Conservation (phyloP, 35 echinoderm and acorn worm species). For the Acanthaster planci region DNA sequence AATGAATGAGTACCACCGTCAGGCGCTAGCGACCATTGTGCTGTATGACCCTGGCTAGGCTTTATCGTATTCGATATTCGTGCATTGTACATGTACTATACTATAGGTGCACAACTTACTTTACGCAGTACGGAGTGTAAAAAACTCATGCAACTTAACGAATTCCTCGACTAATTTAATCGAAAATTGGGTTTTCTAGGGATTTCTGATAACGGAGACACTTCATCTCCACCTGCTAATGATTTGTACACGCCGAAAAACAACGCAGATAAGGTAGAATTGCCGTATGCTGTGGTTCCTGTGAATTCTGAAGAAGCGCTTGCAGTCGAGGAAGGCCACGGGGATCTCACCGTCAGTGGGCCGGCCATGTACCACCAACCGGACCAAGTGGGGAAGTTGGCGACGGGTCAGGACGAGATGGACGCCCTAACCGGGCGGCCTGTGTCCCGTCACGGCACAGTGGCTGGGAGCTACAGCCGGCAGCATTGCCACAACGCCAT, state of each 20-base stretch:
- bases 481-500: constrained; percentile 53
- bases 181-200: no score
- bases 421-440: constrained; percentile 4
- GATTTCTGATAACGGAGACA: neutral
- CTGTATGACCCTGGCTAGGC: no score
- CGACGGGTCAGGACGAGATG: neutral
- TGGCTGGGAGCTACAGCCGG: constrained; percentile 25
- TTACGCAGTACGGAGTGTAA: no score
- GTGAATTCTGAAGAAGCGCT: constrained; percentile 7
- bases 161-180: no score
- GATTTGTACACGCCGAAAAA: constrained; percentile 19
- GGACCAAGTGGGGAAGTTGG: neutral
- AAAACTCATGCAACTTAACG: no score
- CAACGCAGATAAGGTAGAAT: neutral
- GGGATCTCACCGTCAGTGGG: neutral
- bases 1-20: no score
- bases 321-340: neutral
- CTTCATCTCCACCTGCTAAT: neutral
- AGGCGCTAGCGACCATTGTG: no score
- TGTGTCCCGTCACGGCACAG: constrained; percentile 4
- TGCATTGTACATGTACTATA: no score
- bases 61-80: no score
- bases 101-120: no score
- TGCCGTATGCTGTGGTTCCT: neutral
- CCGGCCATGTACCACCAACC: neutral